Percentiles rank a stretch among this genome's conserved stretches.
Evolutionary conservation across 2,888 invertebrate genomes (phyloP).

Genomic region (Phorcus lineatus): DNA sequence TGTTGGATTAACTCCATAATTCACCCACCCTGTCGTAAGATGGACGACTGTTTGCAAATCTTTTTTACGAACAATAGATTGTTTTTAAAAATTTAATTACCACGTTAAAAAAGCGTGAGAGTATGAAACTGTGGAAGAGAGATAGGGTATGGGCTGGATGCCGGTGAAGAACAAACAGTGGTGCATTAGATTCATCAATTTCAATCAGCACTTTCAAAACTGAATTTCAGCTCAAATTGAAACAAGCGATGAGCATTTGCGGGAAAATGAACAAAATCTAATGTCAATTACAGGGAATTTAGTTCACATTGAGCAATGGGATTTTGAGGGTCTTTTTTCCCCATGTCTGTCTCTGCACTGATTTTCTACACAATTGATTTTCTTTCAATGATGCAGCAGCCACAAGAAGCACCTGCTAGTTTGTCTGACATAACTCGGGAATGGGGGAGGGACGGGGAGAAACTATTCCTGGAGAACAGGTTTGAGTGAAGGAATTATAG

Average conservation of each 20-base stretch:
- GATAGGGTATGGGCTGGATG: not conserved
- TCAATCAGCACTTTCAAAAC: not conserved
- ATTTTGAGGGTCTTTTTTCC: not conserved
- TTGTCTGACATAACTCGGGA: no score
- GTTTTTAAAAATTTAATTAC: slow-evolving; percentile 21
- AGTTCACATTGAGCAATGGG: not conserved
- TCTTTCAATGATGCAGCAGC: no score
- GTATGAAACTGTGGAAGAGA: not conserved
- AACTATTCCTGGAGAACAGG: no score
- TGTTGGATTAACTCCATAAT: not conserved
- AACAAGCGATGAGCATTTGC: not conserved
- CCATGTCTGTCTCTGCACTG: no score
- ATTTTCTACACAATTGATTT: no score
- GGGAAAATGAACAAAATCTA: slow-evolving; percentile 4
- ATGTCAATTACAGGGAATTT: not conserved
- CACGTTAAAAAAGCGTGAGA: not conserved
- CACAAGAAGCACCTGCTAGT: no score
- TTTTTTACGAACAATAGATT: slow-evolving; percentile 20
- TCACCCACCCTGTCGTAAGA: not conserved
- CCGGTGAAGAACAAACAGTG: not conserved
- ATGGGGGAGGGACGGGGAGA: no score
- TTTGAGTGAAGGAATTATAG: no score
- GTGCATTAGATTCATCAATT: not conserved
- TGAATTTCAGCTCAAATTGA: not conserved
- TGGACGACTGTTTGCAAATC: slow-evolving; percentile 18